Conservation (phyloP, 92 coral and sea anemone species). For the Porites rus region DNA sequence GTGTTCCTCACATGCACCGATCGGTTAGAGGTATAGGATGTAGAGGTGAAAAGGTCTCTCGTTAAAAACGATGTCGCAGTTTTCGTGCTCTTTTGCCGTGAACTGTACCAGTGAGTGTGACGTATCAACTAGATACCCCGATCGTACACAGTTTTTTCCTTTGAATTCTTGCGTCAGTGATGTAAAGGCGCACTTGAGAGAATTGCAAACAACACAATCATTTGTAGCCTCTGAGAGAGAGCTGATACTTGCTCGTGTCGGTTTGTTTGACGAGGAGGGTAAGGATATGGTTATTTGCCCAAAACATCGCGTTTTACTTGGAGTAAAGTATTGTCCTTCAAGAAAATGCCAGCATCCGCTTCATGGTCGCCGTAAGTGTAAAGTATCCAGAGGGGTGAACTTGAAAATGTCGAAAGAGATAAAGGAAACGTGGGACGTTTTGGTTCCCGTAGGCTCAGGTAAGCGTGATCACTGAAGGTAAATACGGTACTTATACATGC, state of each 20-base stretch:
- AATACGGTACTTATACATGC: constrained; percentile 2
- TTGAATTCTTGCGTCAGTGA: constrained; percentile 11
- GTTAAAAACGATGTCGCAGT: no score
- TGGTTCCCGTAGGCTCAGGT: constrained; percentile 43
- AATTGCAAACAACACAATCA: constrained; percentile 3
- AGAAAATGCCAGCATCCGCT: constrained; percentile 27
- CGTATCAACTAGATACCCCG: no score
- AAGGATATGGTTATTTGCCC: constrained; percentile 29
- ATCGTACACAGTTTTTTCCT: no score
- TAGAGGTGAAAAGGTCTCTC: no score
- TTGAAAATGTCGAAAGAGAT: constrained; percentile 25
- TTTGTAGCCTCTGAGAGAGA: constrained; percentile 21
- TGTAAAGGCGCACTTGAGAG: constrained; percentile 19
- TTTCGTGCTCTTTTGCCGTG: no score
- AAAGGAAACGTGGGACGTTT: constrained; percentile 21
- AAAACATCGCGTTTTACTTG: constrained; percentile 24
- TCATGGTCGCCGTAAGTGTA: constrained; percentile 23
- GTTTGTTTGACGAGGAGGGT: constrained; percentile 29
- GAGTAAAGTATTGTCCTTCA: constrained; percentile 17
- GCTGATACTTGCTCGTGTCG: constrained; percentile 19
- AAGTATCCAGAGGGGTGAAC: constrained; percentile 6
- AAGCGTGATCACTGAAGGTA: background rate
- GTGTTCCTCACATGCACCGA: no score
- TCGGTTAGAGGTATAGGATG: no score
- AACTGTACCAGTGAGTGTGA: no score